Percentiles rank a stretch among this genome's conserved stretches.
phyloP scores from a whole-genome alignment of 2,888 invertebrate genomes.

The Cerastis leucographa region DNA sequence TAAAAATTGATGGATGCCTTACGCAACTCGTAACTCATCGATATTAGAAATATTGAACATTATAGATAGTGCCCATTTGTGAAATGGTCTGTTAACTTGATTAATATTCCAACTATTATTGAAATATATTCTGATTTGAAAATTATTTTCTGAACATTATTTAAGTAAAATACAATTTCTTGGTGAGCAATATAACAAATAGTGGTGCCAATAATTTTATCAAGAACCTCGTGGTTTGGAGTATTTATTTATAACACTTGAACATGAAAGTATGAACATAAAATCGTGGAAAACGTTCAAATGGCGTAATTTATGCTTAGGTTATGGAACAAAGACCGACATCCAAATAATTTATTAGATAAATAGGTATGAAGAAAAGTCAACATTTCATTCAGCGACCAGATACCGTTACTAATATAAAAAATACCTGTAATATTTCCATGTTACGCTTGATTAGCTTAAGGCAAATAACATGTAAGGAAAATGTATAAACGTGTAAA shows the following conservation, averaged over 20 bases:
- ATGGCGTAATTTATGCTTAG: no score
- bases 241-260: not conserved
- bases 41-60: conserved; percentile 58
- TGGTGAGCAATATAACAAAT: not conserved
- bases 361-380: conserved; percentile 11
- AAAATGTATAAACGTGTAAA: conserved; percentile 60
- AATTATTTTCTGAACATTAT: conserved; percentile 25
- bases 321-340: no score
- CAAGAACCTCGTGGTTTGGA: not conserved
- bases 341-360: conserved; percentile 15
- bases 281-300: not conserved
- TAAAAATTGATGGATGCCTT: conserved; percentile 59
- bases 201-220: not conserved
- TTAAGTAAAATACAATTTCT: conserved; percentile 17
- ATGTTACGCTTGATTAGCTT: conserved; percentile 56
- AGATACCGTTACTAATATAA: conserved; percentile 39
- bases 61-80: conserved; percentile 52
- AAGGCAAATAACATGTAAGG: conserved; percentile 61
- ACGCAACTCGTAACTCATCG: conserved; percentile 54
- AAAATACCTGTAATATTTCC: conserved; percentile 42
- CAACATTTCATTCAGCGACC: conserved; percentile 12
- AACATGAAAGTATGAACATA: not conserved
- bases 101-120: conserved; percentile 45
- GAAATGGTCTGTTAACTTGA: conserved; percentile 46
- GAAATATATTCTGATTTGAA: conserved; percentile 33